A percentile compares a stretch with the other conserved stretches of the same genome.
phyloP scores from a whole-genome alignment of 2,888 invertebrate species.

The Caenorhabditis zanzibari region DNA sequence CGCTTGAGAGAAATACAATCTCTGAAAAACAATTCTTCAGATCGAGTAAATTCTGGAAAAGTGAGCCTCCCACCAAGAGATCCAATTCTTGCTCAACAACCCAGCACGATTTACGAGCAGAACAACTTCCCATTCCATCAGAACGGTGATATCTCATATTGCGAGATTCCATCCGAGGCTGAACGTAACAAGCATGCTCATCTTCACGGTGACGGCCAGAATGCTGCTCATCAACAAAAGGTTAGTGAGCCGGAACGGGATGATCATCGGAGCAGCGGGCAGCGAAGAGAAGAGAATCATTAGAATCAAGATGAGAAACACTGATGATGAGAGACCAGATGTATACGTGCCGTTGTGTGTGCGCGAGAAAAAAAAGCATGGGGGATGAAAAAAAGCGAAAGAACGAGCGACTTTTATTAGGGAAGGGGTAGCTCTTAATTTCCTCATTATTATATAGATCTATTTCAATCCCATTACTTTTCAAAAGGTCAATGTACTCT shows the following conservation, averaged over 20 bases:
- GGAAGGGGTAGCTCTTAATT: not conserved
- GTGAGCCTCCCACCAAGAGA: constrained; percentile 64
- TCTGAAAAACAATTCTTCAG: constrained; percentile 34
- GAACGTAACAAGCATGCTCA: constrained; percentile 70
- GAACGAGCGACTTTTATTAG: constrained; percentile 11
- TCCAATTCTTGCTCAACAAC: constrained; percentile 63
- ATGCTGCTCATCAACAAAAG: constrained; percentile 64
- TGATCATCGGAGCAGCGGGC: constrained; percentile 36
- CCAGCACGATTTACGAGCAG: constrained; percentile 66
- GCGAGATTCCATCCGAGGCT: constrained; percentile 78
- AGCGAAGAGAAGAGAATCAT: constrained; percentile 27
- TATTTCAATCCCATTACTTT: not conserved
- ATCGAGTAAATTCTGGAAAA: constrained; percentile 63
- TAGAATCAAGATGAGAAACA: constrained; percentile 47
- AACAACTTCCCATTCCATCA: constrained; percentile 80
- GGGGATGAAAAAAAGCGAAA: not conserved
- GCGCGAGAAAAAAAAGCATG: not conserved
- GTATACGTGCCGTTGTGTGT: constrained; percentile 1
- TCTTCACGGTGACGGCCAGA: constrained; percentile 52
- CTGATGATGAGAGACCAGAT: constrained; percentile 28
- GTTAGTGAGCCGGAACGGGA: constrained; percentile 48
- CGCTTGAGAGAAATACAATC: not conserved
- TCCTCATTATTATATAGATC: constrained; percentile 18
- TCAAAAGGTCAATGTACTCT: not conserved
- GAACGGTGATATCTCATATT: constrained; percentile 81